Base-by-base conservation (phyloP, 1,140 invertebrate genomes). In the Drosophila malerkotliana region DNA sequence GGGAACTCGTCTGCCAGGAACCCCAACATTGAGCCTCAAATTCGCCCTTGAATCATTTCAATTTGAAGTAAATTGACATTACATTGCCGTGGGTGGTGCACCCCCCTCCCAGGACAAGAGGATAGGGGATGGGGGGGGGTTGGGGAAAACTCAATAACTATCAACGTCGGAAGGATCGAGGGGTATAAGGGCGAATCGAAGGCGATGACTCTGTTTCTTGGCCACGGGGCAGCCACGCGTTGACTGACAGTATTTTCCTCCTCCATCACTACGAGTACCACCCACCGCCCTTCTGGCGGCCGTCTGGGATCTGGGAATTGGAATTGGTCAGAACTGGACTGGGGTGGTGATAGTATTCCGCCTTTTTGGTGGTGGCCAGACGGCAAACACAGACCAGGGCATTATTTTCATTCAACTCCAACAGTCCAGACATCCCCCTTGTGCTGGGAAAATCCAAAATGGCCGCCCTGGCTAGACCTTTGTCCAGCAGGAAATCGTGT, bases 11-110 rank as follows among this genome's bases (percentile, higher is more conserved):
- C 37, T 57, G 28, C 1, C 26, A 68, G 62, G 41, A 44, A 18
- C 24, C 59, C 26, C 48, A 61, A 44, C 71, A 18, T 57, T 41
- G 57, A 15, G 32, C 53, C 72, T 58, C 44, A 32, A 62, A 82
- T 64, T 83, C 76, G 79, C 79, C 79, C 79, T 82, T 82, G 79
- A 83, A 82, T 82, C 79, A 82, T 82, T 82, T 82, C 79, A 82
- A 82, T 82, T 82, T 82, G 72, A 82, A 79, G 76, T 81, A 82
- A 82, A 82, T 82, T 82, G 79, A 82, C 79, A 82, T 82, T 79
- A 83, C 79, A 82, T 79, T 83, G 79, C 79, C 75, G 75, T 59
- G 67, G 66, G 74, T 77, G 73, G 47, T 49, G 18, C 37, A 14
- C 49, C 58, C 52, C 48, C 12, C 21, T 14, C 9, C 34, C 34